A percentile compares a stretch with the other conserved stretches of the same genome.
phyloP scores from a whole-genome alignment of 2,888 invertebrate genomes.

The Trissolcus brochymenae region DNA sequence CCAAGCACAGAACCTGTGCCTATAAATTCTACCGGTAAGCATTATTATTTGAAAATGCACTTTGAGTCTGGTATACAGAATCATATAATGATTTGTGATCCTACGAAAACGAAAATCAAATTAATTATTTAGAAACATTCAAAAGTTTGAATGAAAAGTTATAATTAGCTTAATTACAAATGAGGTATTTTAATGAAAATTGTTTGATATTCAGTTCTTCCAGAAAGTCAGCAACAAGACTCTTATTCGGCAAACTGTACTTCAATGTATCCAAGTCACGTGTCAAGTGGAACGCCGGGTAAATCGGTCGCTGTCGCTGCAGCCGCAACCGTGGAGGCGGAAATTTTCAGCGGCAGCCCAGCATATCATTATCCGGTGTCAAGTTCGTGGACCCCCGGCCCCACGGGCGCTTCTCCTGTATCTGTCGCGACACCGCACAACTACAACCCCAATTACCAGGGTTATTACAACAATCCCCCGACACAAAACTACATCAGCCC shows the following conservation, averaged over 20 bases:
- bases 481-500: slow-evolving; percentile 81
- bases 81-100: background rate
- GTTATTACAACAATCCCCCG: slow-evolving; percentile 81
- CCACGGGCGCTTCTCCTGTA: slow-evolving; percentile 63
- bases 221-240: slow-evolving; percentile 70
- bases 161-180: background rate
- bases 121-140: no score
- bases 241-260: slow-evolving; percentile 73
- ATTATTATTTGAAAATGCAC: background rate
- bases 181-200: background rate
- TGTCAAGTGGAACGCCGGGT: slow-evolving; percentile 52
- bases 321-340: slow-evolving; percentile 66
- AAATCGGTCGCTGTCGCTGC: slow-evolving; percentile 67
- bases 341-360: slow-evolving; percentile 68
- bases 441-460: slow-evolving; percentile 82
- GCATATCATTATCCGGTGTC: slow-evolving; percentile 69
- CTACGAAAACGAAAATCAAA: background rate
- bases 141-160: no score
- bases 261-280: slow-evolving; percentile 72
- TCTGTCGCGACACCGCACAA: slow-evolving; percentile 78
- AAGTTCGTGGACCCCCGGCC: slow-evolving; percentile 76
- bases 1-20: slow-evolving; percentile 75
- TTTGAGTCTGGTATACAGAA: background rate
- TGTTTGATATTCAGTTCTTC: slow-evolving; percentile 61
- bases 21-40: slow-evolving; percentile 68